Conservation (phyloP, 1,140 invertebrate genomes). For the Tetraneura akinire region DNA sequence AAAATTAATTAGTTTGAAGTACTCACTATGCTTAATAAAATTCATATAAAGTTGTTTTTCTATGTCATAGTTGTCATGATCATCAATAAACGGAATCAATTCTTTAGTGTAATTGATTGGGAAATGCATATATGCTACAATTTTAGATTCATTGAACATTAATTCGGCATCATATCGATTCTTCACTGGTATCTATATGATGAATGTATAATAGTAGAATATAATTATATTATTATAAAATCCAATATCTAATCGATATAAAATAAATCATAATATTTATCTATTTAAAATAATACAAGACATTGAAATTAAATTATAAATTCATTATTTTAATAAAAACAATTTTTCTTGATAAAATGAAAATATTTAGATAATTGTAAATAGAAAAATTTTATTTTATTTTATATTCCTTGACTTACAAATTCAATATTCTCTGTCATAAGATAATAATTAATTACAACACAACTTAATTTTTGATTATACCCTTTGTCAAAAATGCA, state of each 20-base stretch:
- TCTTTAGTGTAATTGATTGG: not conserved
- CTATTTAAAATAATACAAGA: too few species aligned
- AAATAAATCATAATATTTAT: too few species aligned
- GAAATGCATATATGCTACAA: conserved; percentile 21
- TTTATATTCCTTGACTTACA: not conserved
- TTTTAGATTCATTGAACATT: not conserved
- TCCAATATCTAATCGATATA: too few species aligned
- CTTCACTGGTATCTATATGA: conserved; percentile 7
- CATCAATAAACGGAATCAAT: not conserved
- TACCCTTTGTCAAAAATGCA: not conserved
- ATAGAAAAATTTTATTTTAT: too few species aligned
- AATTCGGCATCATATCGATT: not conserved
- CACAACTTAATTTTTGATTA: not conserved
- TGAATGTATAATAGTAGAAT: too few species aligned
- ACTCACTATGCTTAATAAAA: not conserved
- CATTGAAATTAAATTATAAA: too few species aligned
- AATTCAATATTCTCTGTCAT: conserved; percentile 1
- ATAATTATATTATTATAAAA: too few species aligned
- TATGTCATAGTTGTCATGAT: not conserved
- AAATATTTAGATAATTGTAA: too few species aligned
- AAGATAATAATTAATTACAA: not conserved
- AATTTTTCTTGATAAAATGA: too few species aligned
- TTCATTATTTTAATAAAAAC: too few species aligned
- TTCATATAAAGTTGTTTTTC: not conserved
- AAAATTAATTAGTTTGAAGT: too few species aligned